Evolutionary conservation across 2,113 vertebrate species (phyloP).

Genomic region (Colinus virginianus): DNA sequence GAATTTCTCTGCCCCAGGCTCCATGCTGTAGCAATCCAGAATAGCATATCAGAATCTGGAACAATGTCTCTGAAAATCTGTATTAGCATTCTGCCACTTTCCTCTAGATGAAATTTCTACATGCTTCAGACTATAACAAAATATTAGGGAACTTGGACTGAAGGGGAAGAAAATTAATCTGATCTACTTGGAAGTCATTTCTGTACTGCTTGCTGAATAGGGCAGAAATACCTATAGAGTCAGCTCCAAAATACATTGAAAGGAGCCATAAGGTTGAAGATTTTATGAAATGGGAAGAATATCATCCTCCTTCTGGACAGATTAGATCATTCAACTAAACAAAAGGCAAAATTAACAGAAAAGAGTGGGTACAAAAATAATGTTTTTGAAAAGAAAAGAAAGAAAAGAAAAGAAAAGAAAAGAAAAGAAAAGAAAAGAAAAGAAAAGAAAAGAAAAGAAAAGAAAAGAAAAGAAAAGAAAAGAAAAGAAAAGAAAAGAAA

Average conservation of each 20-base stretch:
- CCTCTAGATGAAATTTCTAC: neutral
- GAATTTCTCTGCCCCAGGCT: conserved; percentile 35
- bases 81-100: conserved; percentile 7
- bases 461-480: too few species aligned
- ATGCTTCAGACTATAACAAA: conserved; percentile 18
- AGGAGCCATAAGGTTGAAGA: neutral
- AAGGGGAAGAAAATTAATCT: neutral
- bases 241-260: neutral
- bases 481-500: too few species aligned
- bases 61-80: conserved; percentile 19
- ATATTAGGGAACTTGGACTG: neutral
- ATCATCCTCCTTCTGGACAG: neutral
- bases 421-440: too few species aligned
- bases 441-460: too few species aligned
- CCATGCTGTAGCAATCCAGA: neutral
- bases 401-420: too few species aligned
- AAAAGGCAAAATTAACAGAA: neutral
- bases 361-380: neutral
- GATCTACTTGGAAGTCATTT: neutral
- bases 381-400: neutral
- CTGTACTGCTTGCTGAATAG: neutral
- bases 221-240: neutral
- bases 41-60: conserved; percentile 34
- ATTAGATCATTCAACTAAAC: neutral
- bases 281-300: neutral